Conservation (phyloP, 2,888 invertebrate species). For the Drosophila helvetica region DNA sequence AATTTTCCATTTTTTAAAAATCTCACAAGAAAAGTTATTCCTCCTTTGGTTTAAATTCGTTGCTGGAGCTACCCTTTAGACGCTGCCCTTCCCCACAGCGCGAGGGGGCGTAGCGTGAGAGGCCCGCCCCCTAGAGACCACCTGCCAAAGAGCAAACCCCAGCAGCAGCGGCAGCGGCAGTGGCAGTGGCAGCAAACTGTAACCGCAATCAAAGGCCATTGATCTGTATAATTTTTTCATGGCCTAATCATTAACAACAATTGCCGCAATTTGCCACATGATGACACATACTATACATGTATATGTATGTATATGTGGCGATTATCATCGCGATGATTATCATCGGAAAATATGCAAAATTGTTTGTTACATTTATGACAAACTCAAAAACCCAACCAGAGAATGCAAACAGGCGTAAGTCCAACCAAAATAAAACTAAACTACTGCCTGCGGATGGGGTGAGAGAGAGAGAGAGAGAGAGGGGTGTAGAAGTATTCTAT, state of each 20-base stretch:
- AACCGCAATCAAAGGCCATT: conserved; percentile 75
- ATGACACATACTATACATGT: conserved; percentile 20
- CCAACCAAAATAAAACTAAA: conserved; percentile 63
- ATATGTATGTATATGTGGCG: conserved; percentile 3
- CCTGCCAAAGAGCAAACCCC: conserved; percentile 41
- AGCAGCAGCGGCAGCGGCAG: not conserved
- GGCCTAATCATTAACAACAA: conserved; percentile 77
- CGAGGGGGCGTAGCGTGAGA: not conserved
- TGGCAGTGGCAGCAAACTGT: too few relatives aligned
- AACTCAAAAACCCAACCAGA: conserved; percentile 42
- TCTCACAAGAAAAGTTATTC: conserved; percentile 28
- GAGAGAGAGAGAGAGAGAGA: not conserved
- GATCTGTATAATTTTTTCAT: conserved; percentile 58
- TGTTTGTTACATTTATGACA: conserved; percentile 63
- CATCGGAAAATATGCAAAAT: conserved; percentile 63
- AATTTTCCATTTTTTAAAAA: conserved; percentile 46
- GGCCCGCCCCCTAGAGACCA: conserved; percentile 14
- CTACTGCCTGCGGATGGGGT: not conserved
- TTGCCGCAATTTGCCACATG: conserved; percentile 72
- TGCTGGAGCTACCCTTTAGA: not conserved
- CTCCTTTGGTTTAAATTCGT: conserved; percentile 13
- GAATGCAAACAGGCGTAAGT: conserved; percentile 38
- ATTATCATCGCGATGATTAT: conserved; percentile 56
- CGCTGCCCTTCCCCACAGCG: not conserved
- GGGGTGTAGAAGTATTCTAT: not conserved